Base-by-base conservation (phyloP, 2,113 vertebrate species). In the Pandion haliaetus region DNA sequence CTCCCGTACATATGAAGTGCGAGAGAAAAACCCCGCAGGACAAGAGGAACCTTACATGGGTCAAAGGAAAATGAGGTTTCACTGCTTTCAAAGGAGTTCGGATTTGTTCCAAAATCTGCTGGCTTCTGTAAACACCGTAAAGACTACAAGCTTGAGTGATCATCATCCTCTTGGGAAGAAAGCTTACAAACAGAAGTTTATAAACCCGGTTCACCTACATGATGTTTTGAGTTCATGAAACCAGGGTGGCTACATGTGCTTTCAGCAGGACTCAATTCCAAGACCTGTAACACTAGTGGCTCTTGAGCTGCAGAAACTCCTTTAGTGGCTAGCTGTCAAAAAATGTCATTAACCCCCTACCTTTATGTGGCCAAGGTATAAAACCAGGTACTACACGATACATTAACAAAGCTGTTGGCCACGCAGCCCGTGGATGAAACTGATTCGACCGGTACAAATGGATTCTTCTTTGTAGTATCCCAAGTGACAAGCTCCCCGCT, bases 1-100 rank as follows among this genome's bases (percentile, higher is more conserved):
- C 28, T 83, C 79, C 63, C 19, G 1, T 2, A 8, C 1, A 18
- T 8, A 0, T 3, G 8, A 45, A 31, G 62, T 21, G 31, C 2
- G 12, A 12, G 20, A 58, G 45, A 36, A 80, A 78, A 63, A n/a
- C 4, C 18, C 13, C 5, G 6, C 17, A 29, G 42, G 62, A 20
- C 44, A 38, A 55, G 44, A 69, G 21, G 52, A 66, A 44, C 8
- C 52, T 23, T 66, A 13, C 31, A 20, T 0, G 3, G 10, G 15
- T 14, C 36, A 57, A 63, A 89, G 70, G 47, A 58, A 87, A 71
- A 76, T 6, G 26, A 88, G 18, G 34, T 24, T 88, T 93, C 72
- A n/a, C 26, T 67, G 85, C 88, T 50, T 50, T 61, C 34, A 49
- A 78, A 89, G 58, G 20, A 50, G 32, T 36, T 31, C 44, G 14